Percentiles rank a stretch among this genome's conserved stretches.
These are phyloP conservation scores for Neodiprion lecontei DNA, from an alignment of 1,140 invertebrate genomes.

Conservation along the genomic window DNA sequence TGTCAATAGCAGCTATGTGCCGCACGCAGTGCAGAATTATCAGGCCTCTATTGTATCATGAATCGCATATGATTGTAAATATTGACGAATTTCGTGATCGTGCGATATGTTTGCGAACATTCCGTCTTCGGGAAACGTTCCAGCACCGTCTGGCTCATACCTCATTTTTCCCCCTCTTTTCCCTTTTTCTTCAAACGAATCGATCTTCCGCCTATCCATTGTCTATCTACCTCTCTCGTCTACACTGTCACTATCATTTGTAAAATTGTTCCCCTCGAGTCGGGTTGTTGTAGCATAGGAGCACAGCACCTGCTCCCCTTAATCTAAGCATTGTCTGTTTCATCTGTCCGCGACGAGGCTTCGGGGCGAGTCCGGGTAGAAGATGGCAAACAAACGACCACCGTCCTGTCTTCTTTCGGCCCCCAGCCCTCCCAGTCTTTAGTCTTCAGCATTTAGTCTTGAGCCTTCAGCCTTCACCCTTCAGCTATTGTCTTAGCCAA, in stretches of 20 bases:
- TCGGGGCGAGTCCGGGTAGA: background rate
- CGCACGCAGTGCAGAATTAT: no score
- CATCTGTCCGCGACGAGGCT: background rate
- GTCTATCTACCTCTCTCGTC: background rate
- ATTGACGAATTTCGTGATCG: background rate
- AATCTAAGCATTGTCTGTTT: constrained; percentile 7
- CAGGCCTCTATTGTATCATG: no score
- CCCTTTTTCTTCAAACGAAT: background rate
- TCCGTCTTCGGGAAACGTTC: no score
- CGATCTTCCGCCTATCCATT: background rate
- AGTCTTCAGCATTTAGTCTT: background rate
- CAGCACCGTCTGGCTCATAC: no score
- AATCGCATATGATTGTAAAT: background rate
- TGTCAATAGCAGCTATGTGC: no score
- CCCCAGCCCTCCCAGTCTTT: background rate
- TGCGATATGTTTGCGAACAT: no score
- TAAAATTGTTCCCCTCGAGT: background rate
- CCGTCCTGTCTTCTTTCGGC: background rate
- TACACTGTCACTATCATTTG: background rate
- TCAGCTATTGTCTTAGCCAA: background rate
- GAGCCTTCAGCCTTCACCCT: background rate
- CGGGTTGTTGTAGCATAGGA: background rate
- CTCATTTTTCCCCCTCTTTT: background rate
- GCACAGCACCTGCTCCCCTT: background rate
- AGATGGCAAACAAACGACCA: constrained; percentile 1